Evolutionary conservation across 2,888 invertebrate genomes (phyloP).

Genomic region (Melanostoma scalare): DNA sequence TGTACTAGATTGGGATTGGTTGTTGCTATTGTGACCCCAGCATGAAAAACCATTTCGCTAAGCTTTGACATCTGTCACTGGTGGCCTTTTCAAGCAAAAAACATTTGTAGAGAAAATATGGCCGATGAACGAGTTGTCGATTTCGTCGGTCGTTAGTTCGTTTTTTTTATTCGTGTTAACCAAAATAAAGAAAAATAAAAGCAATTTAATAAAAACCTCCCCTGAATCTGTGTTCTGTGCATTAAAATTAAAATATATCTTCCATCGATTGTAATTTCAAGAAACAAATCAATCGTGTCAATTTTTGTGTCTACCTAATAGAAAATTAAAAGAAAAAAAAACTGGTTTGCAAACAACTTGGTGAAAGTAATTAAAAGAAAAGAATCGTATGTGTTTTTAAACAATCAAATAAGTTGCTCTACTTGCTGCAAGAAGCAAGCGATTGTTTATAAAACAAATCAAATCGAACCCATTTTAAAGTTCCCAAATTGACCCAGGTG

Average conservation of each 20-base stretch:
- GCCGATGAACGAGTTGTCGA: constrained; percentile 34
- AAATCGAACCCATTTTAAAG: too few species aligned
- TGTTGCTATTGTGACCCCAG: too few species aligned
- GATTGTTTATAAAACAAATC: background rate
- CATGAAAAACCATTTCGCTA: constrained; percentile 3
- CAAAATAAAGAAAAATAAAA: too few species aligned
- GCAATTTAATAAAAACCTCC: too few species aligned
- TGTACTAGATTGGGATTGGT: too few species aligned
- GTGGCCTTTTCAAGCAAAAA: constrained; percentile 11
- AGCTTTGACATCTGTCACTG: constrained; percentile 44
- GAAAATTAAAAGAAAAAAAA: background rate
- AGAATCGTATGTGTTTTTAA: background rate
- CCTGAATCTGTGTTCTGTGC: background rate
- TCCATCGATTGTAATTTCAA: too few species aligned
- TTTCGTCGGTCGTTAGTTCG: constrained; percentile 10
- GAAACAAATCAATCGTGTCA: background rate
- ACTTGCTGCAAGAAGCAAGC: background rate
- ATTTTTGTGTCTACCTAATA: constrained; percentile 9
- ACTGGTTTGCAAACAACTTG: constrained; percentile 2
- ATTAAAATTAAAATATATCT: background rate
- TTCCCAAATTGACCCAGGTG: too few species aligned
- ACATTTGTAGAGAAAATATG: constrained; percentile 68
- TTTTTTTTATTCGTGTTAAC: too few species aligned
- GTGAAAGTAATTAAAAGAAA: background rate
- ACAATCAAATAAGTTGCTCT: background rate